Evolutionary conservation across 2,888 invertebrate species (phyloP).

Genomic region (Theretra japonica): DNA sequence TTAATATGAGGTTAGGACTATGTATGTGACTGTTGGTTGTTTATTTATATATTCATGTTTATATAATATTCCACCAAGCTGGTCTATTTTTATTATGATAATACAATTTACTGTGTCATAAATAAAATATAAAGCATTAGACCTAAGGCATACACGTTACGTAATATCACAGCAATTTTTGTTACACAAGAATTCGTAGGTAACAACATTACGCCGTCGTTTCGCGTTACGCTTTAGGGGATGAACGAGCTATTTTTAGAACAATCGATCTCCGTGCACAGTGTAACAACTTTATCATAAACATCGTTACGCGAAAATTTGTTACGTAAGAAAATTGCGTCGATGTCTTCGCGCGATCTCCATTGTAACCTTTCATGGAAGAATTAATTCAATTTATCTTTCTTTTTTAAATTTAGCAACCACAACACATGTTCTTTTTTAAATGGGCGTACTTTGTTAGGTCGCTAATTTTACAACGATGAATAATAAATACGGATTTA

Average conservation of each 20-base stretch:
- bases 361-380: neutral
- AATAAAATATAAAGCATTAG: neutral
- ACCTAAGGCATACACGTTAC: neutral
- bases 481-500: neutral
- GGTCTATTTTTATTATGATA: no score
- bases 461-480: no score
- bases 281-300: neutral
- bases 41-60: no score
- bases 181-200: neutral
- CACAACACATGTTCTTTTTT: no score
- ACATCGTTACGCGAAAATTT: constrained; percentile 2
- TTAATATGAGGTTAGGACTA: no score
- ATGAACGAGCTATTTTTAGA: constrained; percentile 19
- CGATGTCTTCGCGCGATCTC: neutral
- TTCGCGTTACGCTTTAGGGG: constrained; percentile 1
- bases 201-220: constrained; percentile 2
- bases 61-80: no score
- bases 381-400: no score
- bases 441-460: no score
- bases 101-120: neutral
- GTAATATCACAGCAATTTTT: neutral
- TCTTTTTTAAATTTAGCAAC: no score
- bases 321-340: neutral
- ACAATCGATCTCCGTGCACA: constrained; percentile 4
- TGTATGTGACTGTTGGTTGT: no score